Conservation (phyloP, 2,113 vertebrate genomes). For the Phainopepla nitens region DNA sequence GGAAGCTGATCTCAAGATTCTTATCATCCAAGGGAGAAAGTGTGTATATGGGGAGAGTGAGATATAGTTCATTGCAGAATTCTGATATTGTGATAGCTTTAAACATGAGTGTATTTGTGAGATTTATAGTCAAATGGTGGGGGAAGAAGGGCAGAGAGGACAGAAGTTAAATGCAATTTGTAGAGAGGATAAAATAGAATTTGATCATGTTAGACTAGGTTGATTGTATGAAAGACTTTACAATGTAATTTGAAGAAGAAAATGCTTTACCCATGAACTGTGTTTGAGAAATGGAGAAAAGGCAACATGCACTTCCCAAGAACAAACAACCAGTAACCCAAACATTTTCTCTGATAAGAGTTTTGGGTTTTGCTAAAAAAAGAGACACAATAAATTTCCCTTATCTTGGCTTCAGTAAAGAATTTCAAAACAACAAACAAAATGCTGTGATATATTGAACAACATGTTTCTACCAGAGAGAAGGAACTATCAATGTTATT, state of each 20-base stretch:
- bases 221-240: background rate
- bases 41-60: background rate
- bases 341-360: background rate
- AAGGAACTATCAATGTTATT: background rate
- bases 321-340: background rate
- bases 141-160: background rate
- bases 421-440: conserved; percentile 34
- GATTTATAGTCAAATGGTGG: background rate
- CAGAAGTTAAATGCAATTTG: background rate
- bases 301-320: background rate
- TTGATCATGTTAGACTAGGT: background rate
- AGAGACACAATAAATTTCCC: conserved; percentile 17
- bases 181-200: background rate
- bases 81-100: background rate
- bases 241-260: background rate
- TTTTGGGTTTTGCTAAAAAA: background rate
- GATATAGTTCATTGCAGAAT: background rate
- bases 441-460: background rate
- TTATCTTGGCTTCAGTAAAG: conserved; percentile 34
- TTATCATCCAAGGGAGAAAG: background rate
- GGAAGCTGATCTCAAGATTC: background rate
- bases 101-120: background rate
- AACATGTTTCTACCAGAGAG: background rate
- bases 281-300: background rate
- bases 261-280: background rate